Percentiles rank a stretch among this genome's conserved stretches.
These are phyloP conservation scores for Bimastos eiseni DNA, from an alignment of 2,888 invertebrate species.

Conservation along the genomic window DNA sequence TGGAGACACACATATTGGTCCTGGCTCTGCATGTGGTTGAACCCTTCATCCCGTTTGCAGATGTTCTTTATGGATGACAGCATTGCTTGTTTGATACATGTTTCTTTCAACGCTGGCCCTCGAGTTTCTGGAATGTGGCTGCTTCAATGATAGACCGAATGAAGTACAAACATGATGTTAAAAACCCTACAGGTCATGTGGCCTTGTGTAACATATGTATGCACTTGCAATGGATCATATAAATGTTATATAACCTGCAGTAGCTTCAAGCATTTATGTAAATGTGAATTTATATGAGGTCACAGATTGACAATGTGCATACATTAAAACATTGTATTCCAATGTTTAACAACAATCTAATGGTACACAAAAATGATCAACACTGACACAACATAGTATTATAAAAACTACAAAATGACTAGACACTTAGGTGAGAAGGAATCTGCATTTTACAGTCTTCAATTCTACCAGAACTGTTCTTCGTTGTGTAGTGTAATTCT, in stretches of 20 bases:
- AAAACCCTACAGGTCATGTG: neutral
- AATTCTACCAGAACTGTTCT: neutral
- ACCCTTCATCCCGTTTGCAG: too few relatives aligned
- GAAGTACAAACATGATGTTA: neutral
- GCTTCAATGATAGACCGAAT: neutral
- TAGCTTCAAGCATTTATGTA: neutral
- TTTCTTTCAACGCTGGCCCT: neutral
- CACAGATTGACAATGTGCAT: neutral
- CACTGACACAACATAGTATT: neutral
- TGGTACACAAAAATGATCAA: neutral
- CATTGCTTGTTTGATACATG: too few relatives aligned
- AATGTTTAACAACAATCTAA: neutral
- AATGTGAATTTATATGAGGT: neutral
- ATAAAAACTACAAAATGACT: neutral
- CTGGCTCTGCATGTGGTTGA: too few relatives aligned
- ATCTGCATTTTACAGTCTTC: too few relatives aligned
- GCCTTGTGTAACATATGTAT: neutral
- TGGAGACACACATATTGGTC: too few relatives aligned
- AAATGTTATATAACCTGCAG: neutral
- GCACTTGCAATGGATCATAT: too few relatives aligned
- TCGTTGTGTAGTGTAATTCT: neutral
- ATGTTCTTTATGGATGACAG: too few relatives aligned
- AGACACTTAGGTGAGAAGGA: conserved; percentile 7
- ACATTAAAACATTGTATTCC: neutral
- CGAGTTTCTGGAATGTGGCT: neutral